Evolutionary conservation across 2,888 invertebrate species (phyloP), one percentile per base, ranked within the genome.

Genomic region (Scaptomyza cyrtandrae): DNA sequence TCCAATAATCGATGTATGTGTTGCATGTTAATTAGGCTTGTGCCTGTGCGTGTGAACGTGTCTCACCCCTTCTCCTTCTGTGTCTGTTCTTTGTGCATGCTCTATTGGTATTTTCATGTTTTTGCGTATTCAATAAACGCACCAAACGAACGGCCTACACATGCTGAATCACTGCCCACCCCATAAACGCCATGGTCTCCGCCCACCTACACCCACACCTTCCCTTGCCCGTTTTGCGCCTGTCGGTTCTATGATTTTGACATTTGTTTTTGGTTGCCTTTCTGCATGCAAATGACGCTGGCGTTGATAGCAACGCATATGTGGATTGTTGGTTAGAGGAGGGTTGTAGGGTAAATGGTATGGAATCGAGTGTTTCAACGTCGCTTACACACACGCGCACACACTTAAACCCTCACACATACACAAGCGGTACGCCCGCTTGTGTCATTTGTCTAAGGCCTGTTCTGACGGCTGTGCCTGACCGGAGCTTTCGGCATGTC

Each of bases 81-180:
- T 48, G 13, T 52, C 13, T 45, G 46, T 66, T 37, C 56, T 60
- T 50, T 63, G 67, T 69, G 50, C 63, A 65, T 68, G 73, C 72
- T 84, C 78, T 81, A 79, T 85, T 74, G 78, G 78, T 72, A 74
- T 74, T 76, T 72, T 74, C 88, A 75, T 80, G 80, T 78, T 78
- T 78, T 85, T 88, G 80, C 78, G 84, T 88, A 86, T 85, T 88
- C 86, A 86, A 86, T 88, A 78, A 86, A 74, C 86, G 71, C 73
- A 86, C 45, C 62, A 62, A 48, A 16, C 41, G 53, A 59, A 54
- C 44, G 49, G 54, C 56, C 77, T 45, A 67, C 70, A 75, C 70
- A 67, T 63, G 66, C 55, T 44, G 54, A 55, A 56, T 19, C 54
- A 39, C 57, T 37, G 33, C 6, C 45, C 24, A 7, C 31, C 6